These are phyloP conservation scores for Patella ulyssiponensis DNA, from an alignment of 2,888 invertebrate species.

Conservation along the genomic window DNA sequence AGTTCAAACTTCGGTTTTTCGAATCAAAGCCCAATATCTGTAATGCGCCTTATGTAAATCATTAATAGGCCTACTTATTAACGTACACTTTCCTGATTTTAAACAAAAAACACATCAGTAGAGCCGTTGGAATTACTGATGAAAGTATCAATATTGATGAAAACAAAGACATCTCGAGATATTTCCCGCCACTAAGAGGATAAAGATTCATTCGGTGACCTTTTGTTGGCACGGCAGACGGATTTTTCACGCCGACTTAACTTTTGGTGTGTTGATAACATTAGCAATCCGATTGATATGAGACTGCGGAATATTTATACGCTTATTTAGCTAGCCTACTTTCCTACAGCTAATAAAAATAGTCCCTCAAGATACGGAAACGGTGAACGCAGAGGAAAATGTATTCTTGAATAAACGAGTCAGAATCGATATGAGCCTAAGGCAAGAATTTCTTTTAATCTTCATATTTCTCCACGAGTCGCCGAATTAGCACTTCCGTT, in stretches of 20 bases:
- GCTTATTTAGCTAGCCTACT: conserved; percentile 11
- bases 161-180: not conserved
- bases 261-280: conserved; percentile 5
- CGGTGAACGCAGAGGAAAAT: not conserved
- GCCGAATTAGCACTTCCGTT: conserved; percentile 7
- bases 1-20: too few species aligned
- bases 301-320: not conserved
- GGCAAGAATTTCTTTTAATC: too few species aligned
- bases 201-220: conserved; percentile 3
- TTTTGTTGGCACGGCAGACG: not conserved
- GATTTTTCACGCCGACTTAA: conserved; percentile 9
- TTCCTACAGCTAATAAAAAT: not conserved
- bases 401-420: not conserved
- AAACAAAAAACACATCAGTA: too few species aligned
- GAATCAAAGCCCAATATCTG: too few species aligned
- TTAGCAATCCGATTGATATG: not conserved
- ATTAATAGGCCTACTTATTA: too few species aligned
- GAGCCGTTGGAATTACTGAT: not conserved
- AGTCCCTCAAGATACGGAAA: not conserved
- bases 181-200: not conserved
- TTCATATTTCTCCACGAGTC: not conserved
- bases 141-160: not conserved
- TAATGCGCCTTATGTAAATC: too few species aligned
- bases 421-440: not conserved
- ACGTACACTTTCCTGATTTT: too few species aligned